Conservation (phyloP, 1,140 invertebrate species). For the Nephila pilipes region DNA sequence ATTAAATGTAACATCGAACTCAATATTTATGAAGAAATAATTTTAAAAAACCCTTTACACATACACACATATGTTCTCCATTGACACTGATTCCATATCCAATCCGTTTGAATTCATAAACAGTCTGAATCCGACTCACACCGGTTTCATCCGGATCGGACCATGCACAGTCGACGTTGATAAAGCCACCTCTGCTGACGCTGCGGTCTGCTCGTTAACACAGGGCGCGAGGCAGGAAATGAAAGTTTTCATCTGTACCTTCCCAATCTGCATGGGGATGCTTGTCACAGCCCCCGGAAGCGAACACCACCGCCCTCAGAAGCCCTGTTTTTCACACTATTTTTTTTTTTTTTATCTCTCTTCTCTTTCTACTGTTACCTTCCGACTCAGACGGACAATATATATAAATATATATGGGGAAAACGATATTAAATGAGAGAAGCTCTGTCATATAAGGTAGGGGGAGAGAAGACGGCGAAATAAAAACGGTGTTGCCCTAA, state of each 20-base stretch:
- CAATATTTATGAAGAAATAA: too few relatives aligned
- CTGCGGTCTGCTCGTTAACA: constrained; percentile 75
- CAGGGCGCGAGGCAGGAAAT: constrained; percentile 74
- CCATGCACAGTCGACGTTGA: not conserved
- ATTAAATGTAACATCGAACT: too few relatives aligned
- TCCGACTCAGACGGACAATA: constrained; percentile 22
- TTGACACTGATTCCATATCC: too few relatives aligned
- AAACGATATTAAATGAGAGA: constrained; percentile 67
- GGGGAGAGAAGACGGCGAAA: not conserved
- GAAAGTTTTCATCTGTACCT: constrained; percentile 74
- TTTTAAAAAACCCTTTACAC: too few relatives aligned
- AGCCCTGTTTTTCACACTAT: constrained; percentile 53
- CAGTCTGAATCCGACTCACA: not conserved
- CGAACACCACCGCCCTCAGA: not conserved
- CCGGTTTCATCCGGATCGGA: not conserved
- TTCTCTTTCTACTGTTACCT: not conserved
- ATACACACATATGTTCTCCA: too few relatives aligned
- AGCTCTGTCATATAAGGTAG: not conserved
- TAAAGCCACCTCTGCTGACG: constrained; percentile 53
- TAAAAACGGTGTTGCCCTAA: constrained; percentile 37
- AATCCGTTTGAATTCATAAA: too few relatives aligned
- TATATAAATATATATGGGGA: constrained; percentile 49
- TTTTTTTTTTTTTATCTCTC: constrained; percentile 40
- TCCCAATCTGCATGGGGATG: constrained; percentile 70
- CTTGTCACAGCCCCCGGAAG: constrained; percentile 49